Percentiles rank a stretch among this genome's conserved stretches.
phyloP scores from a whole-genome alignment of 2,113 vertebrate genomes.

The Girardinichthys multiradiatus region DNA sequence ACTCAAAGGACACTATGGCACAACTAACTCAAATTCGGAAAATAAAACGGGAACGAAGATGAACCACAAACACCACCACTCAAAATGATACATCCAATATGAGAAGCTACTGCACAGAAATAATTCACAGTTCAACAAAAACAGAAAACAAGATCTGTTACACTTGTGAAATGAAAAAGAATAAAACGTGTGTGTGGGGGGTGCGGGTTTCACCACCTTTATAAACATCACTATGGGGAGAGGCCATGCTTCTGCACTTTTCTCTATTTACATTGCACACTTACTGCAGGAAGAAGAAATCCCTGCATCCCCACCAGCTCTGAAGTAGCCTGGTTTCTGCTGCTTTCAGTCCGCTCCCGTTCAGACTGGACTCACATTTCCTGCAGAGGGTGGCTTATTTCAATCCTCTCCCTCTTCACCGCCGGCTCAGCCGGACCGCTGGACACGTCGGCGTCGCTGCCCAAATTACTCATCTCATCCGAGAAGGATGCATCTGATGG shows the following conservation, averaged over 20 bases:
- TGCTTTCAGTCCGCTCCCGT: neutral
- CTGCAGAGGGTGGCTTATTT: conserved; percentile 89
- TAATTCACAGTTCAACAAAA: conserved; percentile 75
- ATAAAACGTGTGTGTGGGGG: neutral
- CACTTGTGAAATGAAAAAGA: conserved; percentile 31
- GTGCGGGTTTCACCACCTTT: neutral
- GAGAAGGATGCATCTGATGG: conserved; percentile 76
- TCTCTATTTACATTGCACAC: conserved; percentile 66
- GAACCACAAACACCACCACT: conserved; percentile 53
- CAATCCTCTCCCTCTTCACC: conserved; percentile 91
- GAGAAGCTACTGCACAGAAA: conserved; percentile 64
- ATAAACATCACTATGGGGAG: neutral
- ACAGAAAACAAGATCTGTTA: conserved; percentile 50
- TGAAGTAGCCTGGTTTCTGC: neutral
- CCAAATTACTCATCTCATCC: conserved; percentile 86
- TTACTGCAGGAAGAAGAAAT: conserved; percentile 23
- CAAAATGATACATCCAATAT: conserved; percentile 54
- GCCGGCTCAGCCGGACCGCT: conserved; percentile 82
- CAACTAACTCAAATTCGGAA: conserved; percentile 55
- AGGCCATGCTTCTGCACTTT: conserved; percentile 34
- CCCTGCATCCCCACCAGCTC: neutral
- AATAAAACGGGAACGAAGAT: conserved; percentile 2
- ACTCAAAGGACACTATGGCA: conserved; percentile 84
- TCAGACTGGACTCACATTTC: conserved; percentile 81
- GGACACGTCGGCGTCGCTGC: conserved; percentile 80